Evolutionary conservation across 1,140 invertebrate species (phyloP).

Genomic region (Fopius arisanus): DNA sequence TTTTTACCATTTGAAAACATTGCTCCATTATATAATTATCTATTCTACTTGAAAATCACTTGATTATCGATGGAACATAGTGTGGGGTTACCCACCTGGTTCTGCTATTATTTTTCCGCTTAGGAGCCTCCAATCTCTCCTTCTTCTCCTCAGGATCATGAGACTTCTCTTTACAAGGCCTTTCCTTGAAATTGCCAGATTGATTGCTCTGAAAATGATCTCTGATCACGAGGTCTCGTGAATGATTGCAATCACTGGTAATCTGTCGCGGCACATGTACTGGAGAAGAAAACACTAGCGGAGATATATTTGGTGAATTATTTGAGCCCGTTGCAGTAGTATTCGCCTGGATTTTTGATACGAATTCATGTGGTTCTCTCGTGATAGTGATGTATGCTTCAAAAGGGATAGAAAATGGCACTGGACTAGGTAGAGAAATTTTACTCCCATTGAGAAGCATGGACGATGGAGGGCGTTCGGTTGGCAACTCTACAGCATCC

Average conservation of each 20-base stretch:
- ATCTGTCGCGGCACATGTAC: neutral
- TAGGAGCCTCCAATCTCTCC: neutral
- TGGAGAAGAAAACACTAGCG: too few species aligned
- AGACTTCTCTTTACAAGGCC: neutral
- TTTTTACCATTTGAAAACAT: too few species aligned
- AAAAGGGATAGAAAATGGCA: constrained; percentile 17
- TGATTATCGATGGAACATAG: too few species aligned
- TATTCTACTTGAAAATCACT: too few species aligned
- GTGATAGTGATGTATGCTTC: constrained; percentile 27
- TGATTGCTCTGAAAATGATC: too few species aligned
- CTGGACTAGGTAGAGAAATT: too few species aligned
- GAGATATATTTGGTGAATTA: neutral
- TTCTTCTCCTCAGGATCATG: constrained; percentile 40
- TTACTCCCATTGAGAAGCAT: neutral
- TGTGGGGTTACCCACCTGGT: neutral
- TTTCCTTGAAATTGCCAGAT: too few species aligned
- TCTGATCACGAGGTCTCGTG: neutral
- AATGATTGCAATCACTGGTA: neutral
- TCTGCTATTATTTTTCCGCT: constrained; percentile 6
- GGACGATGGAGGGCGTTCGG: neutral
- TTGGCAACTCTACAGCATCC: neutral
- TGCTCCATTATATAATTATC: too few species aligned
- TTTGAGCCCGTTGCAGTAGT: neutral
- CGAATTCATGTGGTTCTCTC: neutral
- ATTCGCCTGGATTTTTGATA: neutral